Evolutionary conservation across 2,888 invertebrate genomes (phyloP), one percentile per base, ranked within the genome.

Genomic region (Perizoma flavofasciatum): DNA sequence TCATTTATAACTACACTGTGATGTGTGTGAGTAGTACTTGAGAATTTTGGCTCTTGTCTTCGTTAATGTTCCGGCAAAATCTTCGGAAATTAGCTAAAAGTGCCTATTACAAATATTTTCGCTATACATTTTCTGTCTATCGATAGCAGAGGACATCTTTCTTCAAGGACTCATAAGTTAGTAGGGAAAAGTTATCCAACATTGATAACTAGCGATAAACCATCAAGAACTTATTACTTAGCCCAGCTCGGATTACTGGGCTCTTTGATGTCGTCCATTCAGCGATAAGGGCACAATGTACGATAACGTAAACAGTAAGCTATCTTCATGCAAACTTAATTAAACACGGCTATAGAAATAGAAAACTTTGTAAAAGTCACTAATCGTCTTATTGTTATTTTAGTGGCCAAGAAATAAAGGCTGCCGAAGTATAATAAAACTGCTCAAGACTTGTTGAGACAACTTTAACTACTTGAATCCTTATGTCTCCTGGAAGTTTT

Each of bases 221-320:
- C 73, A 74, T 76, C 72, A 73, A 72, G 73, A 80, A 80, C 79
- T 80, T 80, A 79, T 82, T 81, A 79, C 82, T 82, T 79, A 78
- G 75, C 70, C 69, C 68, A 68, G 69, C 72, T 72, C 69, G 73
- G 76, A 81, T 79, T 77, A 77, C 72, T 59, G 72, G 22, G 67
- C 65, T 71, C 68, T 69, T 82, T 82, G 81, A 81, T 81, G 79
- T 79, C 63, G 69, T 60, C 72, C 70, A 56, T 50, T 35, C 45
- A 35, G 58, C 56, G 65, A 67, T 66, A 66, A 65, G 68, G 65
- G 71, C 51, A 51, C 40, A 45, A 45, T 39, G 37, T 10, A 40
- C 22, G 3, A 22, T 41, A 4, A 11, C 1, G 5, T 11, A 32
- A 49, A 32, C 55, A 62, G 62, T 52, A 59, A 53, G 49, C 44